Percentiles rank a stretch among this genome's conserved stretches.
phyloP scores from a whole-genome alignment of 2,797 vertebrate species.

The Cossypha heuglini region DNA sequence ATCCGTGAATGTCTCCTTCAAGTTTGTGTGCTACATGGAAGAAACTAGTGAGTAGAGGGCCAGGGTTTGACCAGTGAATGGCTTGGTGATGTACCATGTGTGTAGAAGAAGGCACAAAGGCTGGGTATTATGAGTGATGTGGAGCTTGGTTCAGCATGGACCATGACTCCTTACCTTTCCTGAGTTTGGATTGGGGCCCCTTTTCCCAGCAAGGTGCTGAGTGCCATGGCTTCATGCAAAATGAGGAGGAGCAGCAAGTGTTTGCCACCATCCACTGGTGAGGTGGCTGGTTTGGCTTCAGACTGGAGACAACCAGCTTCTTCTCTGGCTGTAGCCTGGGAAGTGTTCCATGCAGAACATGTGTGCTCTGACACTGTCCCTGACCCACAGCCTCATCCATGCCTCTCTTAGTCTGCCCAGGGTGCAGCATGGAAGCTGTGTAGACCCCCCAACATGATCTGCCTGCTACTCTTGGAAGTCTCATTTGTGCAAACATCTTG shows the following conservation, averaged over 20 bases:
- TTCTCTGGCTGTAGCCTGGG: background rate
- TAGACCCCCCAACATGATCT: background rate
- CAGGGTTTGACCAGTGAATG: background rate
- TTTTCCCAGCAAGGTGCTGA: background rate
- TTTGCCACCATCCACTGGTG: background rate
- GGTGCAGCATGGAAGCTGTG: background rate
- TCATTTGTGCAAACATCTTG: background rate
- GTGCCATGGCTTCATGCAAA: background rate
- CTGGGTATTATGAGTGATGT: rapidly evolving
- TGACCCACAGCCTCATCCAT: background rate
- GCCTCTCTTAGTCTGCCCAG: background rate
- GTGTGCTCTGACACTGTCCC: rapidly evolving
- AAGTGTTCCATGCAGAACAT: rapidly evolving
- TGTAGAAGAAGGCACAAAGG: background rate
- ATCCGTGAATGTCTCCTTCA: background rate
- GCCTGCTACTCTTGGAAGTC: background rate
- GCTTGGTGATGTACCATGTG: rapidly evolving
- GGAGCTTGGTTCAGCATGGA: background rate
- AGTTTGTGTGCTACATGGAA: background rate
- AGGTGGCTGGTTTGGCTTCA: background rate
- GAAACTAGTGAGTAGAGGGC: background rate
- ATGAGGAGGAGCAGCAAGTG: rapidly evolving
- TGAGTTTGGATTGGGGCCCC: background rate
- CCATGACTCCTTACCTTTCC: background rate
- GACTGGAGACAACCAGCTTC: background rate